Evolutionary conservation across 2,797 vertebrate species (phyloP).

Genomic region (Schizopygopsis malacanthus): DNA sequence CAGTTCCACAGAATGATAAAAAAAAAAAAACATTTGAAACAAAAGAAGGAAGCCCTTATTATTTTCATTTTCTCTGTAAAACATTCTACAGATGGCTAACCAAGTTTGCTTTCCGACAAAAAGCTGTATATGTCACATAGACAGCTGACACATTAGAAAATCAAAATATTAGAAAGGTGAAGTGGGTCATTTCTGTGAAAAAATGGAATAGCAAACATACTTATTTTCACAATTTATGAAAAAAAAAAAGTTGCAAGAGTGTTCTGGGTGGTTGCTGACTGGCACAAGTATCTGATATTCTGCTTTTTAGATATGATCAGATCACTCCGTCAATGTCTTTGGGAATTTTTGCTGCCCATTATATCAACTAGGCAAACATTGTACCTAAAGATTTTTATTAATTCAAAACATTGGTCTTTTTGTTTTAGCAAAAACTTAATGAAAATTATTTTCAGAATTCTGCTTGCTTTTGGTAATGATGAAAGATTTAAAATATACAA

Average conservation of each 20-base stretch:
- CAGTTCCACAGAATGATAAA: neutral
- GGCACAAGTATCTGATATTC: neutral
- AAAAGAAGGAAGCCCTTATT: neutral
- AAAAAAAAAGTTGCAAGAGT: no score
- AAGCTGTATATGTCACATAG: neutral
- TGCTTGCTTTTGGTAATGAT: neutral
- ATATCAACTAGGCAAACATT: no score
- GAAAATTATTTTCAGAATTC: no score
- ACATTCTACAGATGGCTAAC: neutral
- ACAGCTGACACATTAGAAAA: neutral
- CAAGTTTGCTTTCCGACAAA: neutral
- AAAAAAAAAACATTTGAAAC: neutral
- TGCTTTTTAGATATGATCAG: neutral
- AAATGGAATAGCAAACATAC: neutral
- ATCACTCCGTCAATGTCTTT: no score
- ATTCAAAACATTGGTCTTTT: no score
- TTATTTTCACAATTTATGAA: neutral
- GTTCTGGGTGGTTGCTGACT: neutral
- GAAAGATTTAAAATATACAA: neutral
- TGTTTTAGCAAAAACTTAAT: no score
- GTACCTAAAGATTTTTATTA: no score
- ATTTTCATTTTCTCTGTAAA: constrained; percentile 3
- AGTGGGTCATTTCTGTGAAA: neutral
- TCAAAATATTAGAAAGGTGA: neutral
- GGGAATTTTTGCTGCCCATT: no score